Percentiles rank a stretch among this genome's conserved stretches.
phyloP scores from a whole-genome alignment of 2,888 invertebrate species.

The Acanthosepion esculentum region DNA sequence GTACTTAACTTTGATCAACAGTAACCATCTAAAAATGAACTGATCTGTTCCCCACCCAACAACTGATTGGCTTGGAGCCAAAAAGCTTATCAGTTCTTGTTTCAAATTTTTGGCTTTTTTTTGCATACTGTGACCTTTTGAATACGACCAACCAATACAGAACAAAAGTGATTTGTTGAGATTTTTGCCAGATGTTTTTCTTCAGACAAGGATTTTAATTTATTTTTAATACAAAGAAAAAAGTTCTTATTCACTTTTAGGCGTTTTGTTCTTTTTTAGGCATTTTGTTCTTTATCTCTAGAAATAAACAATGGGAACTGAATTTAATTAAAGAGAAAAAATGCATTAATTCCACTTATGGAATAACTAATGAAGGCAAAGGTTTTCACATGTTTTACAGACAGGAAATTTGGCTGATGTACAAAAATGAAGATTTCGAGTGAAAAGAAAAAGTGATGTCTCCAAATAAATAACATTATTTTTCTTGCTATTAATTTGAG shows the following conservation, averaged over 20 bases:
- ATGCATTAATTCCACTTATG: neutral
- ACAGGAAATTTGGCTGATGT: neutral
- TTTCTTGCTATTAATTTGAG: too few relatives aligned
- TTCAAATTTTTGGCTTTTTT: neutral
- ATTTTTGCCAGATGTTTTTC: constrained; percentile 2
- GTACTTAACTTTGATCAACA: neutral
- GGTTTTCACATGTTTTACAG: neutral
- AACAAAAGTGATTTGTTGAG: too few relatives aligned
- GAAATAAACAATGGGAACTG: neutral
- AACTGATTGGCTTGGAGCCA: neutral
- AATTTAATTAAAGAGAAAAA: neutral
- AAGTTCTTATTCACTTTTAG: neutral
- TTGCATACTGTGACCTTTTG: neutral
- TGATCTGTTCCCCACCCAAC: too few relatives aligned
- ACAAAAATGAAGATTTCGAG: neutral
- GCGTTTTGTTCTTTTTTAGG: neutral
- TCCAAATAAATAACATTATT: too few relatives aligned
- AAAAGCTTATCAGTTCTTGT: neutral
- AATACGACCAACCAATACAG: neutral
- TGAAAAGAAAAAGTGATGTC: too few relatives aligned
- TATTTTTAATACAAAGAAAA: neutral
- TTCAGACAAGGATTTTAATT: neutral
- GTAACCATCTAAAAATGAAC: neutral
- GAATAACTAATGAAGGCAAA: neutral
- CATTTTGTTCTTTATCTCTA: neutral